A percentile compares a stretch with the other conserved stretches of the same genome.
phyloP scores from a whole-genome alignment of 2,113 vertebrate genomes.

The Setophaga coronata region DNA sequence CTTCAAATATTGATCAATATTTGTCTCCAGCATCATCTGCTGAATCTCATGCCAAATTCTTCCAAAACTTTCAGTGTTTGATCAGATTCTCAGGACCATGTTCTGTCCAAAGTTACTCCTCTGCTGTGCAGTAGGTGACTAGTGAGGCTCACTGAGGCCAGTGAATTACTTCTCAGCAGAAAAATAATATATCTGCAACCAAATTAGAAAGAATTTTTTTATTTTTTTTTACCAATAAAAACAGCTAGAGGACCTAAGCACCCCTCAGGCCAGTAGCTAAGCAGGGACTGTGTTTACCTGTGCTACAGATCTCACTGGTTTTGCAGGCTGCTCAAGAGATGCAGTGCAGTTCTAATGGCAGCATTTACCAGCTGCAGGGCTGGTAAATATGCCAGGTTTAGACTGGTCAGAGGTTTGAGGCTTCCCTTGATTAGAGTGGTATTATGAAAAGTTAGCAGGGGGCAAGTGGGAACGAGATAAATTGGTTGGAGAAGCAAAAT shows the following conservation, averaged over 20 bases:
- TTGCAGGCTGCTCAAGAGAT: neutral
- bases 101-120: neutral
- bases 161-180: neutral
- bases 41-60: neutral
- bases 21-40: neutral
- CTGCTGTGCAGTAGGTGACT: neutral
- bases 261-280: neutral
- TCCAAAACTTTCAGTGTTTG: neutral
- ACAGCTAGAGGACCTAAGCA: neutral
- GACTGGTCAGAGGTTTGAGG: neutral
- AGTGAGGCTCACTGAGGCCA: neutral
- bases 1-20: too few relatives aligned
- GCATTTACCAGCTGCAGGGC: neutral
- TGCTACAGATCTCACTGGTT: neutral
- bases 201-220: neutral
- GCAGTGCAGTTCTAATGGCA: neutral
- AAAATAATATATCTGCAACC: neutral
- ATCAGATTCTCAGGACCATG: neutral
- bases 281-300: neutral
- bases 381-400: neutral
- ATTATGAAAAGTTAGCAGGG: conserved; percentile 7
- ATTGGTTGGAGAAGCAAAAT: neutral
- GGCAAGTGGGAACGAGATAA: neutral
- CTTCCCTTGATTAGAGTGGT: neutral
- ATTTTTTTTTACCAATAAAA: neutral